Evolutionary conservation across 2,797 vertebrate genomes (phyloP), one percentile per base, ranked within the genome.

Genomic region (Margarornis squamiger): DNA sequence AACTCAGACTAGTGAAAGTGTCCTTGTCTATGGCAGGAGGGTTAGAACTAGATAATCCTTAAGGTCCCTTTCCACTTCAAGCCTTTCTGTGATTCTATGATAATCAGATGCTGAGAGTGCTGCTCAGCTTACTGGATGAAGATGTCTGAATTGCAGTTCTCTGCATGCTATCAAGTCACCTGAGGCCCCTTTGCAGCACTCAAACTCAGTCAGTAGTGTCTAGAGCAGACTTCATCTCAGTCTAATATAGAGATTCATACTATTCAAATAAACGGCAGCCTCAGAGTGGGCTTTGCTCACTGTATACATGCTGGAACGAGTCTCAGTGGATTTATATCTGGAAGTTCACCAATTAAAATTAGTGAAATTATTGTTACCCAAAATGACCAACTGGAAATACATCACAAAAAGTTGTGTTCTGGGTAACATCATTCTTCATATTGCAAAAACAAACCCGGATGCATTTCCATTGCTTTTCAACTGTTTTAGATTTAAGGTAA

Each of bases 221-320:
- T 54, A 65, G 46, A 68, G 38, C 12, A 65, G 19, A 30, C 14
- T 75, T 73, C 10, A 14, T 66, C 66, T 78, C 41, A 54, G 38
- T 32, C 20, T 36, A 26, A 77, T 3, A 6, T 38, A 82, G 61
- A 62, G 8, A 61, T 49, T 57, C 34, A 23, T 29, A 23, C 20
- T 62, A 48, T 45, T 71, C 48, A 86, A 75, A 75, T 23, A 66
- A 91, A 74, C 27, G 59, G 19, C 30, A 59, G 7, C 22, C 48
- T 71, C 43, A 54, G 10, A 48, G 32, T 13, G 14, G 27, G n/a
- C n/a, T 59, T 68, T 71, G 4, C 14, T 49, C 22, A 63, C 49
- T 49, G 45, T 76, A 11, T 10, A 49, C 4, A 9, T 24, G 45
- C 14, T 38, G 11, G 30, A 82, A 83, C 0, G 0, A 66, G 30